Percentiles rank a stretch among this genome's conserved stretches.
phyloP scores from a whole-genome alignment of 1,140 invertebrate species.

The Saxidomus purpurata region DNA sequence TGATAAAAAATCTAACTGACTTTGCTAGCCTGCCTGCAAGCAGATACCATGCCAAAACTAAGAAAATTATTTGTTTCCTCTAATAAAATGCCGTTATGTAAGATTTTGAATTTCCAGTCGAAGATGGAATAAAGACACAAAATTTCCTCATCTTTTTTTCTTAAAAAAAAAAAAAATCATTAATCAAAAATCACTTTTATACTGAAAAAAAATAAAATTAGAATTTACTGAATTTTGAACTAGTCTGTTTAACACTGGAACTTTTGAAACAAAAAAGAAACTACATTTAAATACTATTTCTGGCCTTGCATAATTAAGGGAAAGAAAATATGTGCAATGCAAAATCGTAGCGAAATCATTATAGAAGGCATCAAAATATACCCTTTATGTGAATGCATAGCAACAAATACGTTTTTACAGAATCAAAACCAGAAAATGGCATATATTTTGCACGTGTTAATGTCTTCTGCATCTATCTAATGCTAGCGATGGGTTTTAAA shows the following conservation, averaged over 20 bases:
- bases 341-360: slow-evolving; percentile 11
- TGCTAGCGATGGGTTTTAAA: slow-evolving; percentile 52
- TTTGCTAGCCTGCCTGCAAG: slow-evolving; percentile 11
- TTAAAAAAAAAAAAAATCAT: too few species aligned
- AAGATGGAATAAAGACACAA: neutral
- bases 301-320: too few species aligned
- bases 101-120: too few species aligned
- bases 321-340: slow-evolving; percentile 27
- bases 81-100: too few species aligned
- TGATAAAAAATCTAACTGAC: slow-evolving; percentile 52
- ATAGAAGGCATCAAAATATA: slow-evolving; percentile 25
- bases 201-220: too few species aligned
- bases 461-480: slow-evolving; percentile 50
- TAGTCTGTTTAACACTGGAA: too few species aligned
- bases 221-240: too few species aligned
- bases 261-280: too few species aligned
- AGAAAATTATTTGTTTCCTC: neutral
- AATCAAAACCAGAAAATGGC: slow-evolving; percentile 24
- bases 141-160: too few species aligned
- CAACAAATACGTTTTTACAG: slow-evolving; percentile 40
- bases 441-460: slow-evolving; percentile 42
- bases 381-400: slow-evolving; percentile 44
- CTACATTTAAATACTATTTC: too few species aligned
- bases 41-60: slow-evolving; percentile 8
- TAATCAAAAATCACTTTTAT: too few species aligned